Evolutionary conservation across 1,140 invertebrate species (phyloP), one percentile per base, ranked within the genome.

Genomic region (Ceratina calcarata): DNA sequence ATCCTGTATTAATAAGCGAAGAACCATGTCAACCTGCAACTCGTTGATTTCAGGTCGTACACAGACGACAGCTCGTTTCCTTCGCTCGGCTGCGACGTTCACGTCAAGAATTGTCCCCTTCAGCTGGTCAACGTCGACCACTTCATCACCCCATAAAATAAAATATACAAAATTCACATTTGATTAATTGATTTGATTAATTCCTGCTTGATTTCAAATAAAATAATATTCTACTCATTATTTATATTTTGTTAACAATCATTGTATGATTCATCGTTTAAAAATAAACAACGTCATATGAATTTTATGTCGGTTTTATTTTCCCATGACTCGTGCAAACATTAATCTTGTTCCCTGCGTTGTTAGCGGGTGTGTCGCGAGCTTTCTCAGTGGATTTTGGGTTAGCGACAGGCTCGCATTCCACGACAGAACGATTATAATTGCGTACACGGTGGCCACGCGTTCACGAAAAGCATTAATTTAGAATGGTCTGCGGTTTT

Each of bases 91-190:
- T 93, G 92, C 86, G 81, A 88, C 65, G 82, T 86, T 81, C 91
- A 93, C 84, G 86, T 84, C 65, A 82, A 78, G 75, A 85, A 84
- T 83, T 93, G 92, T 71, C 92, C 91, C n/a, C 83, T 93, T 82
- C 84, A 92, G 80, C 89, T 92, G 79, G 88, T 90, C 78, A 87
- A 88, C 37, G 85, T 93, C 74, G 87, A 91, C 73, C 83, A 84
- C 76, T 92, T 92, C 81, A 49, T 66, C 37, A 45, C 37, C 0
- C 37, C 37, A 7, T 10, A 45, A 45, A 32, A 32, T 32, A 32
- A 32, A 32, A 32, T 32, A 4, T 32, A 32, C 27, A 32, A 32
- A 32, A 32, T 32, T 32, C 4, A 32, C 27, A 32, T 32, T 4
- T 32, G 27, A 32, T 32, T n/a, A n/a, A n/a, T n/a, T n/a, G n/a